Evolutionary conservation across 2,888 invertebrate genomes (phyloP).

Genomic region (Gisinianus flammeolus): DNA sequence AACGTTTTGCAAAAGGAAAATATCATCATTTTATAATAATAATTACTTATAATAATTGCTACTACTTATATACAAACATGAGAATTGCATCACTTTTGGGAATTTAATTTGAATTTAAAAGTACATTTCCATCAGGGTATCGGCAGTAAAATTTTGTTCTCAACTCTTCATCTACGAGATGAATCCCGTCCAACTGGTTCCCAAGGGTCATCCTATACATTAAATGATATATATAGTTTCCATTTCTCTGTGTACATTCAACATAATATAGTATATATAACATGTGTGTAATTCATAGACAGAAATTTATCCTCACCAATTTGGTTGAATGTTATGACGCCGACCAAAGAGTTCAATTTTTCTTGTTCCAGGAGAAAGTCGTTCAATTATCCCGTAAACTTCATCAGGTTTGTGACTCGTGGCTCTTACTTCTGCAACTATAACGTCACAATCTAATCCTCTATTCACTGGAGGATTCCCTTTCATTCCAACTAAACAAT

Average conservation of each 20-base stretch:
- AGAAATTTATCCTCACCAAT: constrained; percentile 73
- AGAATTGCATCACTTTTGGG: too few species aligned
- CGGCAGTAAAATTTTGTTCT: constrained; percentile 86
- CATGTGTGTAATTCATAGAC: too few species aligned
- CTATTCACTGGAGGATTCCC: constrained; percentile 90
- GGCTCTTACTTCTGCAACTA: constrained; percentile 96
- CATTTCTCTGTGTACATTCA: too few species aligned
- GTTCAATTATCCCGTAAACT: constrained; percentile 96
- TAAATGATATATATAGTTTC: too few species aligned
- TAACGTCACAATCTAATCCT: constrained; percentile 96
- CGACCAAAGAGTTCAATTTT: constrained; percentile 97
- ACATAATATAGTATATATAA: too few species aligned
- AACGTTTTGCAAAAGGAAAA: too few species aligned
- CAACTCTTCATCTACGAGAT: constrained; percentile 88
- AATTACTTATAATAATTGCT: too few species aligned
- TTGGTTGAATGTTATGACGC: constrained; percentile 97
- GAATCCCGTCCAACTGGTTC: constrained; percentile 94
- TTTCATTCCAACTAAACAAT: constrained; percentile 96
- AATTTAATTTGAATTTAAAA: constrained; percentile 58
- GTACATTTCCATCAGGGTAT: constrained; percentile 87
- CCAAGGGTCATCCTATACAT: constrained; percentile 72
- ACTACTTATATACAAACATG: too few species aligned
- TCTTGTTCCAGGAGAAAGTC: constrained; percentile 93
- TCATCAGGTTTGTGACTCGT: constrained; percentile 99
- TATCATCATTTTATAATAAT: too few species aligned